Evolutionary conservation across 1,140 invertebrate genomes (phyloP).

Genomic region (Battus philenor): DNA sequence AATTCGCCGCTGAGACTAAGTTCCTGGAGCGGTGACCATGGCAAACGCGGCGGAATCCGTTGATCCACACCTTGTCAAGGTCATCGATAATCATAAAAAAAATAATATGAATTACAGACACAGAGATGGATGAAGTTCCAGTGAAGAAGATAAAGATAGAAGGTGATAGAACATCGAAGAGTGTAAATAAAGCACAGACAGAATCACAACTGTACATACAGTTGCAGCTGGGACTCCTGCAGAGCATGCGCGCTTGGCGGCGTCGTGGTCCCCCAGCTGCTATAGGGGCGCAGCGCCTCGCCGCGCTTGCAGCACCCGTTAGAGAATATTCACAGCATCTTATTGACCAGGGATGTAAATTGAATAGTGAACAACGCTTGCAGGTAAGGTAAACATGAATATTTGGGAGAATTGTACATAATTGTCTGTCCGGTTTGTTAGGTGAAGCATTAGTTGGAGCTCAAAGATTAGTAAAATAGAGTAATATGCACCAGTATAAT

Average conservation of each 20-base stretch:
- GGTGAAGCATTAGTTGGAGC: too few species aligned
- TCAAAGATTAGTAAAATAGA: too few species aligned
- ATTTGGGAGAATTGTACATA: too few species aligned
- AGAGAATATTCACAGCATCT: constrained; percentile 65
- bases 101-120: too few species aligned
- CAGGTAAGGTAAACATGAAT: constrained; percentile 52
- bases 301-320: constrained; percentile 62
- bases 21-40: too few species aligned
- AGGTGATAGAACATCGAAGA: constrained; percentile 46
- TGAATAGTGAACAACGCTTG: constrained; percentile 40
- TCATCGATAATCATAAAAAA: too few species aligned
- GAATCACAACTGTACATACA: constrained; percentile 76
- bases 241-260: constrained; percentile 78
- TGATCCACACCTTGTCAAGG: too few species aligned
- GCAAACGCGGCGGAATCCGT: too few species aligned
- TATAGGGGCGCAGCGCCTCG: constrained; percentile 77
- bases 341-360: constrained; percentile 34
- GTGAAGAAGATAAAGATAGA: constrained; percentile 67
- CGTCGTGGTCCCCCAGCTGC: constrained; percentile 74
- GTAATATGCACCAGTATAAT: too few species aligned
- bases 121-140: constrained; percentile 48
- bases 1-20: too few species aligned
- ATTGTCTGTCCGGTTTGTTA: too few species aligned
- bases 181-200: constrained; percentile 33
- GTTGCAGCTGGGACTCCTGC: constrained; percentile 80